phyloP scores from a whole-genome alignment of 1,140 invertebrate species.

The Sarcophaga bullata region DNA sequence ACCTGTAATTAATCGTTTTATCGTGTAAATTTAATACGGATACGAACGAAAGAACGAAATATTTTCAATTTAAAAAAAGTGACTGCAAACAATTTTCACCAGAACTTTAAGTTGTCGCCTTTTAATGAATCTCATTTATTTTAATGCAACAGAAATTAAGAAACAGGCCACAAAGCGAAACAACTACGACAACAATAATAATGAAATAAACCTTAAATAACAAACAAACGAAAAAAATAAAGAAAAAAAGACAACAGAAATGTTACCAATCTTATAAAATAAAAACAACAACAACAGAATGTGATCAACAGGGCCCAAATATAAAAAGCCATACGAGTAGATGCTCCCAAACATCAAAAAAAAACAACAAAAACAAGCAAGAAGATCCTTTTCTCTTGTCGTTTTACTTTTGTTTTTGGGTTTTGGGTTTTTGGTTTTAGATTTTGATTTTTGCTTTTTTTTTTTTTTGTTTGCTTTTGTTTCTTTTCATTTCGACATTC shows the following conservation, averaged over 20 bases:
- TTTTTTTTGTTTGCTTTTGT: conserved; percentile 17
- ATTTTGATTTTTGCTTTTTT: no score
- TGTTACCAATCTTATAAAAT: neutral
- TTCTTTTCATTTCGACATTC: neutral
- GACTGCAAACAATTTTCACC: conserved; percentile 46
- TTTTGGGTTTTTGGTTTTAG: no score
- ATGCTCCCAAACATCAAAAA: neutral
- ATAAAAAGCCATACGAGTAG: neutral
- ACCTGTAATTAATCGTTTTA: conserved; percentile 45
- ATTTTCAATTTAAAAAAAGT: conserved; percentile 44
- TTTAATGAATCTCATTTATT: conserved; percentile 44
- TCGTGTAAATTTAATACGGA: conserved; percentile 45
- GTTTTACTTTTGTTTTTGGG: neutral
- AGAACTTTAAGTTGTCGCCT: conserved; percentile 46
- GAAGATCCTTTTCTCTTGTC: conserved; percentile 42
- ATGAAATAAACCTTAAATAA: conserved; percentile 5
- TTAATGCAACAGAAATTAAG: conserved; percentile 22
- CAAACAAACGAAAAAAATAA: neutral
- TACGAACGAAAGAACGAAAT: neutral
- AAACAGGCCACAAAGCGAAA: neutral
- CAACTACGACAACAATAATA: neutral
- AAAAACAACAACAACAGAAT: neutral
- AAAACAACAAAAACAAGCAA: conserved; percentile 42
- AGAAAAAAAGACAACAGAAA: no score
- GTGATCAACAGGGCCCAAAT: neutral